Evolutionary conservation across 2,888 invertebrate genomes (phyloP).

Genomic region (Polietes domitor): DNA sequence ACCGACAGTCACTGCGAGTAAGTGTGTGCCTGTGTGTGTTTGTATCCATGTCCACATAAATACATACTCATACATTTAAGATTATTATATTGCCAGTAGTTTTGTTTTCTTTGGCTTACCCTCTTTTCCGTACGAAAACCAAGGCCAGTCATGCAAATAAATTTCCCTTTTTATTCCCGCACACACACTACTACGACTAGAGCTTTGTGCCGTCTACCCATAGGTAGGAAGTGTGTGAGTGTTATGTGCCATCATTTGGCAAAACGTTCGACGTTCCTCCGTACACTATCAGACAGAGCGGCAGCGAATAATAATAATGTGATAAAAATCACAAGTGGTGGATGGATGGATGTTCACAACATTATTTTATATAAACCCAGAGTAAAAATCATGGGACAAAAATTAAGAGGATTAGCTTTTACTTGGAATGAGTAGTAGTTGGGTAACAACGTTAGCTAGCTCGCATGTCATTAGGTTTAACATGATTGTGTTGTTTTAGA

Average conservation of each 20-base stretch:
- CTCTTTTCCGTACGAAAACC: constrained; percentile 29
- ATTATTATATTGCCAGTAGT: constrained; percentile 20
- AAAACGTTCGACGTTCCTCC: neutral
- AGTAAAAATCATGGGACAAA: too few relatives aligned
- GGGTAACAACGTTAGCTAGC: too few relatives aligned
- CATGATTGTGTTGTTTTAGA: too few relatives aligned
- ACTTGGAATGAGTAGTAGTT: too few relatives aligned
- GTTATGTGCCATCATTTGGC: neutral
- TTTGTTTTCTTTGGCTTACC: constrained; percentile 10
- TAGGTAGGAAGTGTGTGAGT: neutral
- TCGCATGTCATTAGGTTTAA: too few relatives aligned
- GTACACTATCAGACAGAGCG: neutral
- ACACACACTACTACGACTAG: neutral
- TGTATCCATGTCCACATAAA: constrained; percentile 15
- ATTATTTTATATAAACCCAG: too few relatives aligned
- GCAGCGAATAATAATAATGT: neutral
- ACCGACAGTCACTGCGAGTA: too few relatives aligned
- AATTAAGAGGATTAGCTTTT: too few relatives aligned
- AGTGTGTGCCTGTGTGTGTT: neutral
- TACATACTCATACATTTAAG: constrained; percentile 8
- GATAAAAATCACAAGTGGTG: too few relatives aligned
- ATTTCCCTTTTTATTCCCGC: constrained; percentile 41
- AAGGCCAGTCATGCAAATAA: constrained; percentile 51
- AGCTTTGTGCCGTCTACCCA: neutral
- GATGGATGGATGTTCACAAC: too few relatives aligned